A percentile compares a stretch with the other conserved stretches of the same genome.
phyloP scores from a whole-genome alignment of 2,797 vertebrate genomes.

The Halcyon smyrnensis region DNA sequence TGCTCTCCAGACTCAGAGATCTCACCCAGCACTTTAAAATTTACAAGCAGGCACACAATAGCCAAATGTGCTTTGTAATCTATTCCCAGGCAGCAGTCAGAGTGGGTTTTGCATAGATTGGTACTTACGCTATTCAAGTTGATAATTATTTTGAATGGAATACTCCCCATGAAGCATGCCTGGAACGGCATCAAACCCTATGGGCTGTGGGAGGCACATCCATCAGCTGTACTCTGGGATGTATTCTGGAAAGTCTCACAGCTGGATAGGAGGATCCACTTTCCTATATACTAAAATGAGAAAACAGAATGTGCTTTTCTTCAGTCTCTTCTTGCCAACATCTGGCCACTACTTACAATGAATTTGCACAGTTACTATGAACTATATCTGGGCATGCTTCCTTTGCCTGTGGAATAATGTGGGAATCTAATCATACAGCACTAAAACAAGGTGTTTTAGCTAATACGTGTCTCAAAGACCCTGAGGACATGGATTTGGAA shows the following conservation, averaged over 20 bases:
- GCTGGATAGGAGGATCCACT: conserved; percentile 59
- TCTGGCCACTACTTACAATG: conserved; percentile 38
- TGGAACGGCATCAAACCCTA: conserved; percentile 64
- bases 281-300: conserved; percentile 45
- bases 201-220: conserved; percentile 47
- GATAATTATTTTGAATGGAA: conserved; percentile 68
- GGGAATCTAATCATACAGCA: conserved; percentile 9
- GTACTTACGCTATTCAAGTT: conserved; percentile 45
- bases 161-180: conserved; percentile 58
- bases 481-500: not conserved
- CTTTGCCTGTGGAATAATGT: conserved; percentile 28
- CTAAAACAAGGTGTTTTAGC: conserved; percentile 32
- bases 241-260: conserved; percentile 61
- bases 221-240: conserved; percentile 37
- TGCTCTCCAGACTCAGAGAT: conserved; percentile 32
- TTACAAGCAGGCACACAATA: conserved; percentile 28
- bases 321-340: conserved; percentile 42
- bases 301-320: conserved; percentile 46
- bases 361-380: conserved; percentile 30
- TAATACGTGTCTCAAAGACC: not conserved
- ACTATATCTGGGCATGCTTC: conserved; percentile 2
- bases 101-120: conserved; percentile 44
- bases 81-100: conserved; percentile 31
- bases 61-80: conserved; percentile 55
- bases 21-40: conserved; percentile 31